Percentiles rank a stretch among this genome's conserved stretches.
Conservation (phyloP, 2,888 invertebrate species). For the Drosophila mulleri region DNA sequence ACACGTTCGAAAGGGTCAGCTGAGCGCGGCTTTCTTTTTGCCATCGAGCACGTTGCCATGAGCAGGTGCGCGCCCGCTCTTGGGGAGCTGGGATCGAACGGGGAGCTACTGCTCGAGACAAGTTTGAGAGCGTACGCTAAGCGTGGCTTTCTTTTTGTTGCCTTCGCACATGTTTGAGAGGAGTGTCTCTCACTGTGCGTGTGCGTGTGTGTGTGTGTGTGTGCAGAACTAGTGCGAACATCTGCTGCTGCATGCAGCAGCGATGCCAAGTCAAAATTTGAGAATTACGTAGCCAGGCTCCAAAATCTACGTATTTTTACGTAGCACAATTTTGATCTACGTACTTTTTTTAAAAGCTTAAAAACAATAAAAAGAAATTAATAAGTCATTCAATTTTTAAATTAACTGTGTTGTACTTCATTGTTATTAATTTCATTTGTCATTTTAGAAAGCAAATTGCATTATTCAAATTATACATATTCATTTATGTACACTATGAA, state of each 20-base stretch:
- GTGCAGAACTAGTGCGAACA: background rate
- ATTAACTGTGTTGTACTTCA: too few relatives aligned
- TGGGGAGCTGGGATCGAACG: background rate
- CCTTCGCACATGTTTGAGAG: background rate
- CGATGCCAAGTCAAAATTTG: too few relatives aligned
- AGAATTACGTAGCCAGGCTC: too few relatives aligned
- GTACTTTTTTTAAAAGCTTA: too few relatives aligned
- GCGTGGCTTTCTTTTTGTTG: conserved; percentile 7
- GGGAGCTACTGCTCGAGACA: conserved; percentile 1
- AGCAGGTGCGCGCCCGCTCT: conserved; percentile 20
- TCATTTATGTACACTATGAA: too few relatives aligned
- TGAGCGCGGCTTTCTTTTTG: conserved; percentile 61
- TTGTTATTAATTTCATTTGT: too few relatives aligned
- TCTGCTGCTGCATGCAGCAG: background rate
- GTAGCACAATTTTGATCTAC: too few relatives aligned
- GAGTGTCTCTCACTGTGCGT: background rate
- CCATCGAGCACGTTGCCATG: conserved; percentile 48
- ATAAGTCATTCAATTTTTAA: too few relatives aligned
- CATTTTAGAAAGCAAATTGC: too few relatives aligned
- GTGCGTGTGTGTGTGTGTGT: background rate
- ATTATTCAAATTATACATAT: too few relatives aligned
- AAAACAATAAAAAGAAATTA: too few relatives aligned
- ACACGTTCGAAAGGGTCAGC: conserved; percentile 19
- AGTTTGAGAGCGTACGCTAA: background rate
- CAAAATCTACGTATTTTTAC: too few relatives aligned